Percentiles rank a stretch among this genome's conserved stretches.
Evolutionary conservation across 1,140 invertebrate species (phyloP).

Genomic region (Archivesica marissinica): DNA sequence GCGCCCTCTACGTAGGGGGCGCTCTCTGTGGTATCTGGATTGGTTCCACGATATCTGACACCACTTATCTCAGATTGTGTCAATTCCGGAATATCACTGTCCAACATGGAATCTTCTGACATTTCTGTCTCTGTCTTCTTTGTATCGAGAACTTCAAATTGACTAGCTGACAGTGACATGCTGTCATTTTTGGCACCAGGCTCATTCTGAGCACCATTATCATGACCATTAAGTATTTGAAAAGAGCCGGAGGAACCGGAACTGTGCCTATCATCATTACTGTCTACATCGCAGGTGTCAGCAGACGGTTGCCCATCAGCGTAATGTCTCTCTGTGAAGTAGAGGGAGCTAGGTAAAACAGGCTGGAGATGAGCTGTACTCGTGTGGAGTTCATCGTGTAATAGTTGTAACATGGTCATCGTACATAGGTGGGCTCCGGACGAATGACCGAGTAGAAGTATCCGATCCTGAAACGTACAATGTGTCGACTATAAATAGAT

Average conservation of each 20-base stretch:
- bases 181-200: not conserved
- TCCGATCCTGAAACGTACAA: slow-evolving; percentile 73
- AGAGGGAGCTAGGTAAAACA: slow-evolving; percentile 52
- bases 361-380: slow-evolving; percentile 6
- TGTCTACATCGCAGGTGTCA: slow-evolving; percentile 49
- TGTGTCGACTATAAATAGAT: too few relatives aligned
- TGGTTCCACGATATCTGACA: slow-evolving; percentile 46
- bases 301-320: slow-evolving; percentile 6
- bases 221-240: slow-evolving; percentile 73
- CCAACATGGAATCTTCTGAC: slow-evolving; percentile 17
- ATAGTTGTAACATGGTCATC: slow-evolving; percentile 80
- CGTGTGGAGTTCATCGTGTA: slow-evolving; percentile 70
- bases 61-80: not conserved
- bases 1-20: slow-evolving; percentile 1
- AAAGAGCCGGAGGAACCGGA: slow-evolving; percentile 77
- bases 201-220: not conserved
- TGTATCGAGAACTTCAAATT: slow-evolving; percentile 48
- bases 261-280: slow-evolving; percentile 65
- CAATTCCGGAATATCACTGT: slow-evolving; percentile 11
- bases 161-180: slow-evolving; percentile 20
- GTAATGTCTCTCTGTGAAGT: slow-evolving; percentile 73
- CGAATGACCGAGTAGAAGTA: slow-evolving; percentile 82
- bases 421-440: slow-evolving; percentile 80
- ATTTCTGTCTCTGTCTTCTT: slow-evolving; percentile 16
- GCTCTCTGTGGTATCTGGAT: not conserved